Evolutionary conservation across 2,113 vertebrate genomes (phyloP).

Genomic region (Paramisgurnus dabryanus): DNA sequence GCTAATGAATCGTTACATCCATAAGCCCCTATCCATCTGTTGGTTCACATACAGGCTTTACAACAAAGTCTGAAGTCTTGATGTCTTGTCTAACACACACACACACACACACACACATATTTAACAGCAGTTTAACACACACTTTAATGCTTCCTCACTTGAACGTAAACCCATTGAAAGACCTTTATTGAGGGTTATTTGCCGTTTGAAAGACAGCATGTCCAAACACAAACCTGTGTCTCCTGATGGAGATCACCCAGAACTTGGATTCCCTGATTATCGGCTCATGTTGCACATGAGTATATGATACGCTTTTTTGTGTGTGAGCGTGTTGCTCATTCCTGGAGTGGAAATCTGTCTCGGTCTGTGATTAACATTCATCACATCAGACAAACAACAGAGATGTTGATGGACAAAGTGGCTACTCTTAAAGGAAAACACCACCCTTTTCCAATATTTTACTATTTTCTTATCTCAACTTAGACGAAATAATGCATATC

Average conservation of each 20-base stretch:
- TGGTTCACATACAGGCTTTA: constrained; percentile 6
- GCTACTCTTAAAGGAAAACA: too few relatives aligned
- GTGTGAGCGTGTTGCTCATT: constrained; percentile 9
- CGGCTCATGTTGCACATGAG: constrained; percentile 4
- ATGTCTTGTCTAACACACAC: background rate
- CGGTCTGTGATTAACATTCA: background rate
- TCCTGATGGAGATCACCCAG: constrained; percentile 15
- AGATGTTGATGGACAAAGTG: constrained; percentile 17
- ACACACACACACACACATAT: constrained; percentile 10
- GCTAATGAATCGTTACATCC: constrained; percentile 30
- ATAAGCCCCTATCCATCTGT: constrained; percentile 22
- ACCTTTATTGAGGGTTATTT: constrained; percentile 15
- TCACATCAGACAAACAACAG: background rate
- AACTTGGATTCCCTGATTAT: constrained; percentile 25
- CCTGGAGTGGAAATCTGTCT: constrained; percentile 8
- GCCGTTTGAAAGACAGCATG: constrained; percentile 31
- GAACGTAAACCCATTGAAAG: constrained; percentile 1
- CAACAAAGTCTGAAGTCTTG: constrained; percentile 3
- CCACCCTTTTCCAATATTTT: too few relatives aligned
- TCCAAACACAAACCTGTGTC: constrained; percentile 34
- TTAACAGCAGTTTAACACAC: constrained; percentile 10
- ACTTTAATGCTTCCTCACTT: background rate
- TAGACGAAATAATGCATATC: too few relatives aligned
- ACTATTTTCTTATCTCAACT: too few relatives aligned
- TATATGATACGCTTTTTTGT: constrained; percentile 10